Evolutionary conservation across 2,888 invertebrate genomes (phyloP), one percentile per base, ranked within the genome.

Genomic region (Brassicogethes aeneus): DNA sequence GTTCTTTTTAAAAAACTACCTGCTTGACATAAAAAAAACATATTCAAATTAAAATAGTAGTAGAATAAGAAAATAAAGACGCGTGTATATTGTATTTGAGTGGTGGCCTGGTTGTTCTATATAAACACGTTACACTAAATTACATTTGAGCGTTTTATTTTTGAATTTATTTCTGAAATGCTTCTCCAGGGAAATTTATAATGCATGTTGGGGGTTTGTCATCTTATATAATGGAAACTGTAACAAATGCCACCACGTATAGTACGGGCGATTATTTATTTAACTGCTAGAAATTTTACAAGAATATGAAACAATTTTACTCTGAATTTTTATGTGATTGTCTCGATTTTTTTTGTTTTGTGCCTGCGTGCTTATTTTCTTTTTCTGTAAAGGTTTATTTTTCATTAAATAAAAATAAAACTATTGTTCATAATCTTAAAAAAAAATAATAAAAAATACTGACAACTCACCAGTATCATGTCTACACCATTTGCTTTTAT

Each of bases 141-240:
- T 23, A 23, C 30, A 33, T 40, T 42, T 45, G 45, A 45, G 42
- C 37, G 43, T 45, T 45, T 45, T 45, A 43, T 43, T 40, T 40
- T 31, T 16, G 39, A 45, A 43, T 45, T 45, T 43, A 45, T 45
- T 43, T 36, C 23, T 17, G 45, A 32, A 34, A 15, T 35, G 17
- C 37, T 17, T 40, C 45, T 36, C 45, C 12, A n/a, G 45, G 45
- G 45, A 45, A 45, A 43, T 45, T 43, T 45, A 45, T 42, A 42
- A 42, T 45, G 45, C 38, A 45, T 43, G 45, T 43, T 43, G 30
- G 40, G 45, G 45, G 39, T 45, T 45, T 43, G 45, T 45, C 45
- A 45, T 45, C 42, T 42, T 41, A 35, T 36, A 41, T 30, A 37
- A 15, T 32, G 36, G 23, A 23, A 23, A 23, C 23, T 7, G 23